Conservation (phyloP, 2,113 vertebrate species). For the Stigmatopora argus region DNA sequence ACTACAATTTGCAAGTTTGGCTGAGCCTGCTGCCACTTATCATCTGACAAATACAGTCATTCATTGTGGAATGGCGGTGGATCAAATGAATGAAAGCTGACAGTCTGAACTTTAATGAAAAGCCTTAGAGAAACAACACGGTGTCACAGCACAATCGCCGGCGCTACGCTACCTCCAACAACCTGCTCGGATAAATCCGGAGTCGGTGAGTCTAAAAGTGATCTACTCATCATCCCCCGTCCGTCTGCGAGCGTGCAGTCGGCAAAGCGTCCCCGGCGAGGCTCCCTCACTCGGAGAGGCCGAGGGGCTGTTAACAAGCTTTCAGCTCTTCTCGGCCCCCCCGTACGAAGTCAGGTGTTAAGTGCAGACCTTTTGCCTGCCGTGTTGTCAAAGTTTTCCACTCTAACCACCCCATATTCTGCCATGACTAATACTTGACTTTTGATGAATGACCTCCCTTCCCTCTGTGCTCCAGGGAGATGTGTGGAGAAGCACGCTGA, state of each 20-base stretch:
- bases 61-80: too few relatives aligned
- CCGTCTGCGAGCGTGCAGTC: constrained; percentile 22
- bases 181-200: constrained; percentile 9
- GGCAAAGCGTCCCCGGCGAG: constrained; percentile 19
- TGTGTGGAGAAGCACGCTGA: constrained; percentile 22
- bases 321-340: background rate
- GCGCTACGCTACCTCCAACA: constrained; percentile 32
- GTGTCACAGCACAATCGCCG: constrained; percentile 37
- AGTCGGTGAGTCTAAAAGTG: constrained; percentile 15
- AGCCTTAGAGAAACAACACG: constrained; percentile 22
- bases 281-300: constrained; percentile 12
- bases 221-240: constrained; percentile 23
- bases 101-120: constrained; percentile 56
- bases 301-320: constrained; percentile 3
- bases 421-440: constrained; percentile 52
- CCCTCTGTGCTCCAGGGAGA: constrained; percentile 35
- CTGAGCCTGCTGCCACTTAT: too few relatives aligned
- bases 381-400: constrained; percentile 30
- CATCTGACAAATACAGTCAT: too few relatives aligned
- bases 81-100: constrained; percentile 30
- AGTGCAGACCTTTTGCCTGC: constrained; percentile 17
- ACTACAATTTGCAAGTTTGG: too few relatives aligned
- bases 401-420: constrained; percentile 43
- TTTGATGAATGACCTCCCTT: constrained; percentile 53
- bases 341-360: constrained; percentile 39